phyloP scores from a whole-genome alignment of 2,888 invertebrate genomes.

The Digitonthophagus gazella region DNA sequence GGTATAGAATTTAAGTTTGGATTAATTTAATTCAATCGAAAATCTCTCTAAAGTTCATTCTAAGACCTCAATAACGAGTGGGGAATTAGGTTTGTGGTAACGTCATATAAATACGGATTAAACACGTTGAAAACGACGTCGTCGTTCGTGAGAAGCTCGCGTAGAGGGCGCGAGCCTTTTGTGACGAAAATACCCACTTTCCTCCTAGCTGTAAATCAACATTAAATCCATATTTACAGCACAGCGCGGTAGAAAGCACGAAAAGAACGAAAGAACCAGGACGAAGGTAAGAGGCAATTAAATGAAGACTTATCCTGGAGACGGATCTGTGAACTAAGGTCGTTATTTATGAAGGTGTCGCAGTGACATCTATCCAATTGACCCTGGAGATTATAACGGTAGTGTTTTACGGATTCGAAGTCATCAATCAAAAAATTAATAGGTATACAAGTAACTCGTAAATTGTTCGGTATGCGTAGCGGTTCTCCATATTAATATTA shows the following conservation, averaged over 20 bases:
- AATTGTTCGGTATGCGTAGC: too few species aligned
- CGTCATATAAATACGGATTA: slow-evolving; percentile 9
- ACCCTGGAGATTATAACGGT: background rate
- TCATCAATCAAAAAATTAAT: background rate
- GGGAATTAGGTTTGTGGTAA: background rate
- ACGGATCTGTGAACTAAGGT: background rate
- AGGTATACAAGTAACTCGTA: background rate
- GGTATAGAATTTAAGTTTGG: background rate
- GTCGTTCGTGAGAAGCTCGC: slow-evolving; percentile 1
- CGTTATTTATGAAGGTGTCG: background rate
- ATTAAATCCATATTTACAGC: slow-evolving; percentile 12
- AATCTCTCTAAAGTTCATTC: background rate
- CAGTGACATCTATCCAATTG: background rate
- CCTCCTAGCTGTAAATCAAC: slow-evolving; percentile 5
- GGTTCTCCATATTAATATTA: too few species aligned
- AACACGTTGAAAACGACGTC: slow-evolving; percentile 2
- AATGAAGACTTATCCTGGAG: slow-evolving; percentile 1
- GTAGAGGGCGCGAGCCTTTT: background rate
- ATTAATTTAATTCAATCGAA: background rate
- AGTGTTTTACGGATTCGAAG: background rate
- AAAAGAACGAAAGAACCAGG: background rate
- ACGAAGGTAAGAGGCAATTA: slow-evolving; percentile 1
- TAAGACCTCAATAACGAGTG: background rate
- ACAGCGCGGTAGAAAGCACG: background rate
- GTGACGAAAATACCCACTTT: background rate